A percentile compares a stretch with the other conserved stretches of the same genome.
Conservation (phyloP, 2,888 invertebrate species). For the Orthosia cruda region DNA sequence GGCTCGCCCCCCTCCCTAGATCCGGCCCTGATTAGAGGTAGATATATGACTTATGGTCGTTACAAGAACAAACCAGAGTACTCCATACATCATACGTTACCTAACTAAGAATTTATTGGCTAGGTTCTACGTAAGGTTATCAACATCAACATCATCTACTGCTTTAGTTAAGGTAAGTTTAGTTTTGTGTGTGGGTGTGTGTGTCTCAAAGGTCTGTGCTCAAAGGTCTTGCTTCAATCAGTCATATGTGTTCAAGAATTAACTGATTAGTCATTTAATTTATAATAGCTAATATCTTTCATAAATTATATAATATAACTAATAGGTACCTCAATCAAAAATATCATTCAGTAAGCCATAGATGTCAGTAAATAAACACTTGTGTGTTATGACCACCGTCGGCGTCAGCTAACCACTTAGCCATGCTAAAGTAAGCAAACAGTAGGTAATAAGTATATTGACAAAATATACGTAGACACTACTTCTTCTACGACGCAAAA, state of each 20-base stretch:
- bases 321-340: constrained; percentile 17
- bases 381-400: constrained; percentile 41
- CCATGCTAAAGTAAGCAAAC: constrained; percentile 53
- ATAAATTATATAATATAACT: constrained; percentile 2
- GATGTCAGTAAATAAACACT: constrained; percentile 42
- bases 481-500: constrained; percentile 45
- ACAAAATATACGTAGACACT: constrained; percentile 51
- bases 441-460: constrained; percentile 55
- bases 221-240: background rate
- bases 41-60: background rate
- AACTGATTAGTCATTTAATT: background rate
- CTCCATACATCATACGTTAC: background rate
- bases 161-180: background rate
- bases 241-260: background rate
- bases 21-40: no score
- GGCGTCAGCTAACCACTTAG: constrained; percentile 51
- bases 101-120: background rate
- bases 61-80: background rate
- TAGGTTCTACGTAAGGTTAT: background rate
- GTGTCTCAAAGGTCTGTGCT: no score
- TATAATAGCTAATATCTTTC: background rate
- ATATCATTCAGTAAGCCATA: constrained; percentile 25
- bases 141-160: background rate
- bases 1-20: no score
- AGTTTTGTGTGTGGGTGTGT: constrained; percentile 1